Evolutionary conservation across 2,888 invertebrate species (phyloP).

Genomic region (Scelioninae gen. 2): DNA sequence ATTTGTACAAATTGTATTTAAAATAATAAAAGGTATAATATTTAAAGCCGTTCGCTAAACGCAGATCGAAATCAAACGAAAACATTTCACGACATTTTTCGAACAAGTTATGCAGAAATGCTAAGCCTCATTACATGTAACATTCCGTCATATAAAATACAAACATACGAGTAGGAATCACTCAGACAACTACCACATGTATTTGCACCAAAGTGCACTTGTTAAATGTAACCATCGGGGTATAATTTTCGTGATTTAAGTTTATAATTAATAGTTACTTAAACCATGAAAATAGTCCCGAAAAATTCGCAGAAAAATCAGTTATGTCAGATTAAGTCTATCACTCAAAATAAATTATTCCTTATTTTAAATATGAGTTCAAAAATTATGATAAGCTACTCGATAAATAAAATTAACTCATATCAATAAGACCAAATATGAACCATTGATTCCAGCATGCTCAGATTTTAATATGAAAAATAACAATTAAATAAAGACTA

Average conservation of each 20-base stretch:
- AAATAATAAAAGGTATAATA: slow-evolving; percentile 8
- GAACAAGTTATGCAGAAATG: slow-evolving; percentile 47
- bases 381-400: slow-evolving; percentile 2
- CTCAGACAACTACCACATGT: slow-evolving; percentile 53
- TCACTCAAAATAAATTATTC: slow-evolving; percentile 7
- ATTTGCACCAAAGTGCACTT: slow-evolving; percentile 65
- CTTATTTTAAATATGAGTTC: neutral
- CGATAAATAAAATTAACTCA: no score
- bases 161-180: slow-evolving; percentile 46
- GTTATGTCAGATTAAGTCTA: slow-evolving; percentile 38
- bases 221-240: slow-evolving; percentile 23
- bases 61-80: slow-evolving; percentile 19
- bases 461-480: no score
- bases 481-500: no score
- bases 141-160: slow-evolving; percentile 44
- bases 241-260: slow-evolving; percentile 18
- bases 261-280: neutral
- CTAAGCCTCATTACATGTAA: slow-evolving; percentile 41
- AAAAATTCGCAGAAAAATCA: slow-evolving; percentile 6
- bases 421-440: no score
- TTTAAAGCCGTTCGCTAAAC: slow-evolving; percentile 15
- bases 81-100: slow-evolving; percentile 25
- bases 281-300: slow-evolving; percentile 16
- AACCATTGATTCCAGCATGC: no score
- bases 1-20: slow-evolving; percentile 7